A percentile compares a stretch with the other conserved stretches of the same genome.
phyloP scores from a whole-genome alignment of 2,113 vertebrate genomes.

The Vanacampus margaritifer region DNA sequence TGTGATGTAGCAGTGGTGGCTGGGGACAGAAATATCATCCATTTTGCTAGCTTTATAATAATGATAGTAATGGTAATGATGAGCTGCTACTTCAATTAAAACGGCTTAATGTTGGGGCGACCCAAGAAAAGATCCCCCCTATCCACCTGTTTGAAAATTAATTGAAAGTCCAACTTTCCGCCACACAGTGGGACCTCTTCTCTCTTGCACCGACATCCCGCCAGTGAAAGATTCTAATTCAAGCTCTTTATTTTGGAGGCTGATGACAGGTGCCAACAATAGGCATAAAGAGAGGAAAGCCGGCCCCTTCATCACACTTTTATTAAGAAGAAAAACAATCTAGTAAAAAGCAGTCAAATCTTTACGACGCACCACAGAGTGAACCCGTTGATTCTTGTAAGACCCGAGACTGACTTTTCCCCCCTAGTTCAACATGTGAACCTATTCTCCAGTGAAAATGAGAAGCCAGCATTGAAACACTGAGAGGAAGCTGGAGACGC shows the following conservation, averaged over 20 bases:
- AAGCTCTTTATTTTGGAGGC: conserved; percentile 32
- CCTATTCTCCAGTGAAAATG: conserved; percentile 49
- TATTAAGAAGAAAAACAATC: conserved; percentile 55
- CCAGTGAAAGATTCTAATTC: conserved; percentile 49
- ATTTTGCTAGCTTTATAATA: conserved; percentile 62
- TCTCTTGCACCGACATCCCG: neutral
- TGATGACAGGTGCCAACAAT: conserved; percentile 63
- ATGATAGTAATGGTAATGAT: conserved; percentile 66
- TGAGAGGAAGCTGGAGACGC: conserved; percentile 52
- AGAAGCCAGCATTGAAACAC: conserved; percentile 10
- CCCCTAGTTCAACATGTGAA: conserved; percentile 40
- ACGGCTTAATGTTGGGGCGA: conserved; percentile 30
- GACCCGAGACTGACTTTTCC: conserved; percentile 46
- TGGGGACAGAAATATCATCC: conserved; percentile 58
- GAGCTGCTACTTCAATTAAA: conserved; percentile 65
- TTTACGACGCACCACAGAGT: conserved; percentile 53
- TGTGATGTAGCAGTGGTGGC: conserved; percentile 13
- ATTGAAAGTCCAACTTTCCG: neutral
- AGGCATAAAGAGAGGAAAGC: conserved; percentile 73
- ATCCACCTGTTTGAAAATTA: conserved; percentile 11
- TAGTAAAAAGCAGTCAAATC: conserved; percentile 51
- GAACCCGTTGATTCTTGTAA: conserved; percentile 60
- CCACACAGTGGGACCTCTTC: neutral
- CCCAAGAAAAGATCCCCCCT: conserved; percentile 10
- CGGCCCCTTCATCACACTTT: conserved; percentile 22